Evolutionary conservation across 2,113 vertebrate species (phyloP).

Genomic region (Pelvicachromis taeniatus): DNA sequence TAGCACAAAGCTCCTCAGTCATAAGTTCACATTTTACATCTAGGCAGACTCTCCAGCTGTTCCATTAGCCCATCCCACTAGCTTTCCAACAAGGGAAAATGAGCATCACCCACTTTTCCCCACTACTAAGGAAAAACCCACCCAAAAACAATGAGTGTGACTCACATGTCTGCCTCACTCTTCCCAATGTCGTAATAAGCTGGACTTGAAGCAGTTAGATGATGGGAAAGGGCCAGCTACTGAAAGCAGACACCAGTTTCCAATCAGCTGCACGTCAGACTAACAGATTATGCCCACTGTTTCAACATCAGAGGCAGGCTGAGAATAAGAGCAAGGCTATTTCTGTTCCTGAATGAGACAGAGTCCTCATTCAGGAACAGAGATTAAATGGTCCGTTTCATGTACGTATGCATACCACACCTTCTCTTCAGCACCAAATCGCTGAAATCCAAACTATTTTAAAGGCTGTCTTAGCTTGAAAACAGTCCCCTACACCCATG

Average conservation of each 20-base stretch:
- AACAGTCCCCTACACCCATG: neutral
- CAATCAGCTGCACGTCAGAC: constrained; percentile 35
- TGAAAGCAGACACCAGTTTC: constrained; percentile 5
- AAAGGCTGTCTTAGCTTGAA: neutral
- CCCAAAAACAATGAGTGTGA: constrained; percentile 51
- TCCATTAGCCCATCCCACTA: constrained; percentile 36
- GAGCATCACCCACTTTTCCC: constrained; percentile 26
- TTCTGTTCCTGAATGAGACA: constrained; percentile 15
- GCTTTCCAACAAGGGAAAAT: constrained; percentile 48
- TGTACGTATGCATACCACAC: constrained; percentile 27
- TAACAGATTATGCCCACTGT: constrained; percentile 32
- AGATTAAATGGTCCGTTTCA: neutral
- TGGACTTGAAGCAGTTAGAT: neutral
- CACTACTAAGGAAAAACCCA: constrained; percentile 50
- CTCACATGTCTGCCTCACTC: constrained; percentile 34
- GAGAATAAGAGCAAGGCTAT: neutral
- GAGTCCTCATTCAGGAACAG: constrained; percentile 6
- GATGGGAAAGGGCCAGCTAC: constrained; percentile 5
- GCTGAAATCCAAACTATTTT: neutral
- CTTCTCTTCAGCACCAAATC: neutral
- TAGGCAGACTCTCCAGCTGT: constrained; percentile 11
- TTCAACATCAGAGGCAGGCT: constrained; percentile 43
- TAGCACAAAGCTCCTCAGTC: neutral
- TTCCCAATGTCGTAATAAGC: constrained; percentile 16
- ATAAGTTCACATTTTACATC: constrained; percentile 11